Base-by-base conservation (phyloP, 1,140 invertebrate genomes). In the Dendroctonus ponderosae region DNA sequence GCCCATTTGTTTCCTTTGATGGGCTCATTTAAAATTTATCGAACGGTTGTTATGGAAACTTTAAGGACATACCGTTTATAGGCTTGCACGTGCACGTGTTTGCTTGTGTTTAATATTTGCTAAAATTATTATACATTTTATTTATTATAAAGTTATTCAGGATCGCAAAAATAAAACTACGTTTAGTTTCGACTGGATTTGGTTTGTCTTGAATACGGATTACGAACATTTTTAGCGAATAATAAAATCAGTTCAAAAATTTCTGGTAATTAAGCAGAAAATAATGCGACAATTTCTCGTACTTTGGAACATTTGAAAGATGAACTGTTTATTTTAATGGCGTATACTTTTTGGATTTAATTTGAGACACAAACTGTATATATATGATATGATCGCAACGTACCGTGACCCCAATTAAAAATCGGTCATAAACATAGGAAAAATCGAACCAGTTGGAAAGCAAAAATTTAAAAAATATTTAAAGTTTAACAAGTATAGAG, bases 21-120 rank as follows among this genome's bases (percentile, higher is more conserved):
- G 50, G 38, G 14, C 49, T 67, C 43, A 62, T 67, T 67, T 62
- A 42, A 62, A 67, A 66, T 54, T 60, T 70, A 70, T 70, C 68
- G 68, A 70, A 54, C 68, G 46, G 63, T 66, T 70, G 59, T 59
- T 58, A 62, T 60, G 58, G 64, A 39, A 61, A 50, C 52, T 58
- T 37, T 49, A 48, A 43, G 46, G 11, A 46, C 37, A 46, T 59
- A 59, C 43, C 26, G 26, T n/a, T 44, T 39, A 62, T 44, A 39
- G 39, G 52, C 46, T 52, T 62, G n/a, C 2, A 6, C 14, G 6
- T 37, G 3, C 0, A 53, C 5, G 6, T 5, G 0, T 53, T 5
- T n/a, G 37, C 14, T n/a, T 9, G 9, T 14, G 11, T 53, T 53
- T 53, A 14, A 15, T 26, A 15, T 6, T 53, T 6, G 26, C 51